phyloP scores from a whole-genome alignment of 2,113 vertebrate species.

The Danionella cerebrum region DNA sequence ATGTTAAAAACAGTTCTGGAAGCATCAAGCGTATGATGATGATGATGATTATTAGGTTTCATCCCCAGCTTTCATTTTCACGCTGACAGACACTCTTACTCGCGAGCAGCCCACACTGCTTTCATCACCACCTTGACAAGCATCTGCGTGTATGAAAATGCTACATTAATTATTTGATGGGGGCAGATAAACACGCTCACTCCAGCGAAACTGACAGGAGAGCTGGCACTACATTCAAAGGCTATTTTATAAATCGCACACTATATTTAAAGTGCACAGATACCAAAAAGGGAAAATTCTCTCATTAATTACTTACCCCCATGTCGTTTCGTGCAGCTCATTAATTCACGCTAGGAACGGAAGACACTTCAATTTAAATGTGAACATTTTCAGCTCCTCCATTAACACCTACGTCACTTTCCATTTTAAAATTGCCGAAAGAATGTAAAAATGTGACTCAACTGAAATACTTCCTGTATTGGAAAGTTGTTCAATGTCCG shows the following conservation, averaged over 20 bases:
- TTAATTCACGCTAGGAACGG: too few species aligned
- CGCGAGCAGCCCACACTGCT: slow-evolving; percentile 6
- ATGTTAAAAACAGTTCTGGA: slow-evolving; percentile 14
- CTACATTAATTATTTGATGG: slow-evolving; percentile 32
- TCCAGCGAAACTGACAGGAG: slow-evolving; percentile 2
- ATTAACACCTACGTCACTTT: too few species aligned
- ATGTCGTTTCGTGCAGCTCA: too few species aligned
- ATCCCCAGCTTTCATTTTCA: slow-evolving; percentile 34
- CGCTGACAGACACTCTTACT: slow-evolving; percentile 21
- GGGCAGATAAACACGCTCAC: slow-evolving; percentile 29
- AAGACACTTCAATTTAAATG: too few species aligned
- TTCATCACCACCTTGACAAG: slow-evolving; percentile 39
- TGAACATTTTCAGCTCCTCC: too few species aligned
- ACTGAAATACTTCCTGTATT: too few species aligned
- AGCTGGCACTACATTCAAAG: neutral
- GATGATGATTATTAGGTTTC: slow-evolving; percentile 42
- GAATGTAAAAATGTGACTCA: too few species aligned
- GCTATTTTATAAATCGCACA: neutral
- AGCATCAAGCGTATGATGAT: slow-evolving; percentile 30
- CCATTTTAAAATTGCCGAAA: too few species aligned
- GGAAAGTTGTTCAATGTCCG: too few species aligned
- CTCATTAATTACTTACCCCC: too few species aligned
- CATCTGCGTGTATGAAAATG: slow-evolving; percentile 26
- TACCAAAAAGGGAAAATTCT: too few species aligned
- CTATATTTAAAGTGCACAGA: neutral